Evolutionary conservation across 2,797 vertebrate genomes (phyloP), one percentile per base, ranked within the genome.

Genomic region (Hydrolagus colliei): DNA sequence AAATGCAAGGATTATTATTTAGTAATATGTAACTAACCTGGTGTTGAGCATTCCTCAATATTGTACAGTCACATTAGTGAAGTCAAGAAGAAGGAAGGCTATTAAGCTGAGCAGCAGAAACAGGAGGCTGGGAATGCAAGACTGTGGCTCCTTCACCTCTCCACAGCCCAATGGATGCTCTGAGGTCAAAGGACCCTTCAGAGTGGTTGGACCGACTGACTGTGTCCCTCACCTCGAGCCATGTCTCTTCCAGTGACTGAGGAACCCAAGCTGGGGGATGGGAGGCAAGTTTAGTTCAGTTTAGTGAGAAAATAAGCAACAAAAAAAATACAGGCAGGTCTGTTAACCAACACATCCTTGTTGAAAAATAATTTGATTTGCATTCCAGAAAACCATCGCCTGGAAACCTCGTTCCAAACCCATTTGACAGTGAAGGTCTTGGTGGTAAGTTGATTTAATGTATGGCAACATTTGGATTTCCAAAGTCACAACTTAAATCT

Each of bases 371-470:
- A 52, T 18, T 86, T 77, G 12, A 76, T 32, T 1, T 75, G 27
- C 68, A 35, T 74, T 22, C 85, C 35, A 96, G 95, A 96, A 89
- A 96, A 96, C 92, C 95, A 96, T 89, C 92, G 95, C 88, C 93
- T 95, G 86, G 92, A 95, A 88, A 94, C 94, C 0, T 89, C 93
- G 73, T 94, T 91, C 79, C 88, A 95, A 86, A 94, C 93, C 87
- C 93, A 95, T 85, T 91, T 94, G 85, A 95, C 95, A 35, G 88
- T 92, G 74, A 96, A 96, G 91, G 92, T 95, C 67, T 87, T 96
- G 75, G 92, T 95, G 93, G 95, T 95, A 0, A 90, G 95, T 93
- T 20, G n/a, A 62, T 11, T 52, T 52, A 52, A 52, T 52, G 6
- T 52, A 52, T 52, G 41, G 41, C 41, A 52, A 52, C 41, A 52